These are phyloP conservation scores for Halcyon badia DNA, from an alignment of 2,797 vertebrate species.

Conservation along the genomic window DNA sequence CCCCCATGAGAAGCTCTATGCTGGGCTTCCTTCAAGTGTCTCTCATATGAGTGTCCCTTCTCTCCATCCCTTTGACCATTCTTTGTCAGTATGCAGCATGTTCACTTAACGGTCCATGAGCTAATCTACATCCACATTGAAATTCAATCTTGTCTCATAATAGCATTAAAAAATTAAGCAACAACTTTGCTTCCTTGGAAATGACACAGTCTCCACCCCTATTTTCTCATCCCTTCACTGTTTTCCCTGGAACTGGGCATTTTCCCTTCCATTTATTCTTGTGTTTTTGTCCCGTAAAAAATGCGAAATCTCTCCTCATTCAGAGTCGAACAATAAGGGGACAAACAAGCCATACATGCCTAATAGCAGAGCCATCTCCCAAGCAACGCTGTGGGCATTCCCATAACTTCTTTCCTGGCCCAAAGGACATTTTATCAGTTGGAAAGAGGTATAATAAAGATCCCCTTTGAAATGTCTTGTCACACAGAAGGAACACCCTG, in stretches of 20 bases:
- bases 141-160: constrained; percentile 53
- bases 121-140: constrained; percentile 55
- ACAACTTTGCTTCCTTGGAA: constrained; percentile 40
- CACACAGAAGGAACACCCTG: constrained; percentile 16
- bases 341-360: constrained; percentile 47
- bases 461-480: constrained; percentile 40
- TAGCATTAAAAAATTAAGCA: constrained; percentile 45
- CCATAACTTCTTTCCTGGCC: constrained; percentile 43
- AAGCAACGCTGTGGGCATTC: constrained; percentile 42
- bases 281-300: constrained; percentile 45
- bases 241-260: not conserved
- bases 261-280: constrained; percentile 40
- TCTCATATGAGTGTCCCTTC: not conserved
- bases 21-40: not conserved
- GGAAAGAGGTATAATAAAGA: constrained; percentile 45
- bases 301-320: constrained; percentile 61
- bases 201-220: constrained; percentile 2
- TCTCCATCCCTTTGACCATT: not conserved
- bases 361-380: constrained; percentile 47
- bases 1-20: not conserved
- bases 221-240: not conserved
- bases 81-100: constrained; percentile 30
- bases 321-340: constrained; percentile 55
- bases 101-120: constrained; percentile 51
- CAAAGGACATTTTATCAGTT: constrained; percentile 18